Conservation (phyloP, 2,113 vertebrate species). For the Ctenodactylus gundi region DNA sequence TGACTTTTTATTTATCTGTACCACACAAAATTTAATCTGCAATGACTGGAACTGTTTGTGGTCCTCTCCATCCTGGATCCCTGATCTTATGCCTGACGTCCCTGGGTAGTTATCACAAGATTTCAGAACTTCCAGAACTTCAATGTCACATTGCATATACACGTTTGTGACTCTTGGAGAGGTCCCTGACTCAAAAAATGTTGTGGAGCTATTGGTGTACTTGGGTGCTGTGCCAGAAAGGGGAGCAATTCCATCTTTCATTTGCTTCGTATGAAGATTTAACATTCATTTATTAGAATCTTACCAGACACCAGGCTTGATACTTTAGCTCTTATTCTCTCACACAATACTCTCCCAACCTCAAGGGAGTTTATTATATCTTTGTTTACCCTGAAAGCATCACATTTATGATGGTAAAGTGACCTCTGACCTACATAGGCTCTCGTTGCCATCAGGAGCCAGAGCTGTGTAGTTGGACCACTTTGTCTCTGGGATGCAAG, state of each 20-base stretch:
- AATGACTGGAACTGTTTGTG: neutral
- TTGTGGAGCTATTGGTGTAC: neutral
- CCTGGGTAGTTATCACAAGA: neutral
- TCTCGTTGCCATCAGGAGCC: neutral
- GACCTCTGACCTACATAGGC: neutral
- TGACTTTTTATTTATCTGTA: neutral
- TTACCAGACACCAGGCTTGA: neutral
- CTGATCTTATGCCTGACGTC: neutral
- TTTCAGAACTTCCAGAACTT: neutral
- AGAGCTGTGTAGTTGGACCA: neutral
- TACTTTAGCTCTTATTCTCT: neutral
- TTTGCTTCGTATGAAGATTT: conserved; percentile 1
- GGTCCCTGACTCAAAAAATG: neutral
- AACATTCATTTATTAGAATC: neutral
- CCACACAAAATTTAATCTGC: neutral
- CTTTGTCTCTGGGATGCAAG: neutral
- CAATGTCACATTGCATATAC: neutral
- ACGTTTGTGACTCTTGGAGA: neutral
- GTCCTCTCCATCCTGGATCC: neutral
- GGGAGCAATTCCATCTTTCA: neutral
- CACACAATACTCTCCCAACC: neutral
- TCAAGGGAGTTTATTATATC: neutral
- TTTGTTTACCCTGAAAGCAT: neutral
- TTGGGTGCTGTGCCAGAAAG: neutral
- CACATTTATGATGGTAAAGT: neutral